Conservation (phyloP, 2,888 invertebrate genomes). For the Rhagonycha fulva region DNA sequence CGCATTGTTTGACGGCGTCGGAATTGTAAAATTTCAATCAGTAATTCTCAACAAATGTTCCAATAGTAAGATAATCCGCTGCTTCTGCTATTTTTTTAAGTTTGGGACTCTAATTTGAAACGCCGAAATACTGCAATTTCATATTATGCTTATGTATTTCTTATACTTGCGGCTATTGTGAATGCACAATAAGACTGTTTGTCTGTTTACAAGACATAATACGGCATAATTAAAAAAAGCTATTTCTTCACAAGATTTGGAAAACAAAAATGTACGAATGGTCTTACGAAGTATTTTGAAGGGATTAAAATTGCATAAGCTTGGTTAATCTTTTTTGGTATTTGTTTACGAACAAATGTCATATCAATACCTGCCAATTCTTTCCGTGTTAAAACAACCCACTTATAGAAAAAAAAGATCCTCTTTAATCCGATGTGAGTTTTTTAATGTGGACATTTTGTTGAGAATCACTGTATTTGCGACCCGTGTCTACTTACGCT, state of each 20-base stretch:
- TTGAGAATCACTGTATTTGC: constrained; percentile 25
- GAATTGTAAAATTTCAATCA: constrained; percentile 15
- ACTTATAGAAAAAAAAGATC: background rate
- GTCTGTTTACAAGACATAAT: background rate
- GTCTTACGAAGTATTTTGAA: background rate
- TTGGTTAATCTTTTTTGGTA: background rate
- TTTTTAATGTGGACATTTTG: constrained; percentile 14
- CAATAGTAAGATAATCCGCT: background rate
- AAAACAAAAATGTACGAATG: background rate
- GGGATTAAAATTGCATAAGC: background rate
- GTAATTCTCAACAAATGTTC: constrained; percentile 16
- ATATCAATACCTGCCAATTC: background rate
- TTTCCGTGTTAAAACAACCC: constrained; percentile 1
- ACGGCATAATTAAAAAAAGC: background rate
- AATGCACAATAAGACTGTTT: no score
- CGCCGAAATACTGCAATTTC: no score
- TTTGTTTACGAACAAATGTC: background rate
- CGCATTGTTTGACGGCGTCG: constrained; percentile 45
- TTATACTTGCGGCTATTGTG: no score
- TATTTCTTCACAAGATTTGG: background rate
- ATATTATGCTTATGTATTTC: no score
- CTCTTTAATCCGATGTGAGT: constrained; percentile 1
- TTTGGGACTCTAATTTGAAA: background rate
- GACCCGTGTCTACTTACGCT: constrained; percentile 37
- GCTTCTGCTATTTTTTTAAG: no score